Conservation (phyloP, 2,113 vertebrate genomes). For the Ahaetulla prasina region DNA sequence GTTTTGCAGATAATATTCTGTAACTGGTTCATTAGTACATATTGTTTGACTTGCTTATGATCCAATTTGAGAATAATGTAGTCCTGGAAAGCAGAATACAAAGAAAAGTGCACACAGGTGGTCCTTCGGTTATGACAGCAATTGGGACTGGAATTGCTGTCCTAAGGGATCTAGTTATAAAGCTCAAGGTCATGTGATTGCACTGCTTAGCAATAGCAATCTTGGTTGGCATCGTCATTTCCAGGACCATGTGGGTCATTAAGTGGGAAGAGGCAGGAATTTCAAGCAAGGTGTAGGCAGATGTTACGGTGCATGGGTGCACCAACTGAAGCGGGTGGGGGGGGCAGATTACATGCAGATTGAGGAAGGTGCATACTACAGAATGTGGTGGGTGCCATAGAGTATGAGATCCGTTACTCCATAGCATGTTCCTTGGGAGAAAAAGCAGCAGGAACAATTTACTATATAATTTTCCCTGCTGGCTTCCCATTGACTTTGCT, state of each 20-base stretch:
- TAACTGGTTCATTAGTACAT: not conserved
- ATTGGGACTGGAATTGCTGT: not conserved
- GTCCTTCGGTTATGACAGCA: not conserved
- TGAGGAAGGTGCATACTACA: not conserved
- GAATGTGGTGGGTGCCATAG: not conserved
- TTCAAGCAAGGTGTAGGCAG: not conserved
- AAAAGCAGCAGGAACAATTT: not conserved
- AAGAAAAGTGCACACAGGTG: not conserved
- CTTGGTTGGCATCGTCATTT: not conserved
- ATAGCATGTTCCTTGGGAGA: not conserved
- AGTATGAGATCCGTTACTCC: not conserved
- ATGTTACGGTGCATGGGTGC: not conserved
- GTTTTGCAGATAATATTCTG: constrained; percentile 42
- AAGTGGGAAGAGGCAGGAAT: not conserved
- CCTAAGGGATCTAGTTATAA: not conserved
- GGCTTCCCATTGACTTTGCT: not conserved
- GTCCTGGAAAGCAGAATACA: not conserved
- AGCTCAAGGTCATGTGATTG: not conserved
- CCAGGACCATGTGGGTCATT: not conserved
- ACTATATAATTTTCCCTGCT: not conserved
- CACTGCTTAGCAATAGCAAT: not conserved
- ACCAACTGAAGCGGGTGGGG: not conserved
- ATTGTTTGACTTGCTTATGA: not conserved
- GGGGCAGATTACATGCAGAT: not conserved
- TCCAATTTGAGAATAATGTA: not conserved